Percentiles rank a stretch among this genome's conserved stretches.
Evolutionary conservation across 2,888 invertebrate species (phyloP).

Genomic region (Phyllotreta cruciferae): DNA sequence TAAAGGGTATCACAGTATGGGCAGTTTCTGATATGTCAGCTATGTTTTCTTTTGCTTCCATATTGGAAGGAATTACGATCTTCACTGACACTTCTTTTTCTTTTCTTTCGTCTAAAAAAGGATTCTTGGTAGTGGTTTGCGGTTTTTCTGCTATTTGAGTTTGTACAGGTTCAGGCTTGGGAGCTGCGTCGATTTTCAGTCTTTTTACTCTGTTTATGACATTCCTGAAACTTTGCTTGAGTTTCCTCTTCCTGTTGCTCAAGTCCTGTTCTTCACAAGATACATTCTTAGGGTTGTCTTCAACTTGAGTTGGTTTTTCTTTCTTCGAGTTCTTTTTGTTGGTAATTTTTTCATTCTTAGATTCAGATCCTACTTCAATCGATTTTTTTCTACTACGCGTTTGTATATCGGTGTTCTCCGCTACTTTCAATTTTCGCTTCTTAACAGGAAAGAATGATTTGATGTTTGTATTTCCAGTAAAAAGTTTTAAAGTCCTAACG

Average conservation of each 20-base stretch:
- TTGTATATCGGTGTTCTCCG: conserved; percentile 17
- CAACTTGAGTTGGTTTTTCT: conserved; percentile 28
- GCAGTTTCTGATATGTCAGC: conserved; percentile 45
- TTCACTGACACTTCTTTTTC: conserved; percentile 33
- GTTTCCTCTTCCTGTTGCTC: conserved; percentile 44
- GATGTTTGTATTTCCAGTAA: conserved; percentile 48
- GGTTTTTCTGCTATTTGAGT: conserved; percentile 16
- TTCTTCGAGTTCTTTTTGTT: conserved; percentile 37
- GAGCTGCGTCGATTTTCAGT: conserved; percentile 41
- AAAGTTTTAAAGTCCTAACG: conserved; percentile 38
- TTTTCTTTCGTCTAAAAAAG: conserved; percentile 46
- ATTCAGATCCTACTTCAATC: conserved; percentile 25
- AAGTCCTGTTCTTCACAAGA: conserved; percentile 25
- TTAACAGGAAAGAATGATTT: conserved; percentile 53
- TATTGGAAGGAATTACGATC: conserved; percentile 38
- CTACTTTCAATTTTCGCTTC: conserved; percentile 42
- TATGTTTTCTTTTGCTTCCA: conserved; percentile 48
- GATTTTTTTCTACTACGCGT: conserved; percentile 36
- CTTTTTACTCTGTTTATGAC: conserved; percentile 52
- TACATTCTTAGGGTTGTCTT: conserved; percentile 2
- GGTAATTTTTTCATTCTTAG: conserved; percentile 21
- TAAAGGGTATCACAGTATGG: conserved; percentile 46
- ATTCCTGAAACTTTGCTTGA: conserved; percentile 48
- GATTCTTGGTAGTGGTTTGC: conserved; percentile 18
- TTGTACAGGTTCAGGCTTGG: conserved; percentile 24